A percentile compares a stretch with the other conserved stretches of the same genome.
These are phyloP conservation scores for Malurus splendens DNA, from an alignment of 2,797 vertebrate genomes.

Conservation along the genomic window DNA sequence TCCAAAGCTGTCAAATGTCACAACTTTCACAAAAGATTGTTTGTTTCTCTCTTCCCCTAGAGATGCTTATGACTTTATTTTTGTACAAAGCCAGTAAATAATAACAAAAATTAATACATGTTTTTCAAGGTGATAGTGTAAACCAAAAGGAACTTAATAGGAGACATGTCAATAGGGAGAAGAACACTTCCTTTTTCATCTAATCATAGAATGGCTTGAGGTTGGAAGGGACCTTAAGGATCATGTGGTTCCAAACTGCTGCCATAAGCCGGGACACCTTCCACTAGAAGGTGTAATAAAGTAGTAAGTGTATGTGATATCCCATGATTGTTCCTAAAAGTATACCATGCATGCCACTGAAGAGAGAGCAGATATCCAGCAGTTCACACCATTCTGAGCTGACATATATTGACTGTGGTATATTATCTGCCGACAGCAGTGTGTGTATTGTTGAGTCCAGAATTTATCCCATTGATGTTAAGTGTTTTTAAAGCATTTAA, in stretches of 20 bases:
- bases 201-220: background rate
- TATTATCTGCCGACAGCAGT: background rate
- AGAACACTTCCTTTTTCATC: background rate
- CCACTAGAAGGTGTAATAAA: background rate
- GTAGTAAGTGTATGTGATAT: background rate
- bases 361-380: background rate
- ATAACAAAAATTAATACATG: fast-evolving
- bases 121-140: background rate
- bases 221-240: background rate
- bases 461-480: background rate
- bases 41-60: background rate
- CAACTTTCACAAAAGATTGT: background rate
- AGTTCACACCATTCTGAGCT: background rate
- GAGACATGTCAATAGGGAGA: background rate
- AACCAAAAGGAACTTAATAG: background rate
- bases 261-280: background rate
- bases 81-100: background rate
- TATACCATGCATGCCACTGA: background rate
- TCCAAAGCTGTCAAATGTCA: background rate
- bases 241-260: background rate
- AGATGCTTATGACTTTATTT: background rate
- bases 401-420: fast-evolving
- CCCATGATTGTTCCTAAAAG: background rate
- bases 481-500: background rate
- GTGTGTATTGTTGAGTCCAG: background rate